These are phyloP conservation scores for Dryadula phaetusa DNA, from an alignment of 2,888 invertebrate genomes.

Conservation along the genomic window DNA sequence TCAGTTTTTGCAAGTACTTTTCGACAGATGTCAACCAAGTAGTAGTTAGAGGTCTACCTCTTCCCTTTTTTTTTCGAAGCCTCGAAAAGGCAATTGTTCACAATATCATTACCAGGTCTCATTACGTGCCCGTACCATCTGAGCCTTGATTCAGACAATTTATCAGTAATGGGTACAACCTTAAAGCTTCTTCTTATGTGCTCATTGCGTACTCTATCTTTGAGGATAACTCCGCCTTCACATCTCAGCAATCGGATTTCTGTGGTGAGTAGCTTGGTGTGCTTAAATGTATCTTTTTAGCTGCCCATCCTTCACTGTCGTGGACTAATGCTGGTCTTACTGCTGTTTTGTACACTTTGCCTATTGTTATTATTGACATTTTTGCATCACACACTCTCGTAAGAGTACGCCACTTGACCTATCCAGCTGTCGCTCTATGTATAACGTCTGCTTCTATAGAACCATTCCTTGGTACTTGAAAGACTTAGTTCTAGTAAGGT, in stretches of 20 bases:
- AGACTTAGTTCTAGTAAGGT: no score
- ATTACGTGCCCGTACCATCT: background rate
- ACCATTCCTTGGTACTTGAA: no score
- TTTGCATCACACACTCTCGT: no score
- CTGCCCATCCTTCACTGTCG: conserved; percentile 16
- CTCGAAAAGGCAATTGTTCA: background rate
- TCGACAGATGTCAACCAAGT: no score
- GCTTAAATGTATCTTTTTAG: conserved; percentile 25
- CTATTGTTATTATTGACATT: no score
- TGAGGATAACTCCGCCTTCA: background rate
- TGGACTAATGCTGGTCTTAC: background rate
- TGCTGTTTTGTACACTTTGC: no score
- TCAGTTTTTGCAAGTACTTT: no score
- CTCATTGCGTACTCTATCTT: conserved; percentile 2
- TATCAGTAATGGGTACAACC: background rate
- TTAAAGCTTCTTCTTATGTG: conserved; percentile 5
- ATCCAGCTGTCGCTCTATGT: no score
- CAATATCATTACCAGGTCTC: no score
- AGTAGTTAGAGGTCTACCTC: no score
- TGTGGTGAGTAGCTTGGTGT: conserved; percentile 1
- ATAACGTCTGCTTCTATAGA: no score
- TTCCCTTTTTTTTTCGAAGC: background rate
- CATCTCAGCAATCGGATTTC: conserved; percentile 19
- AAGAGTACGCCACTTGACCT: no score
- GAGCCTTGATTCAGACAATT: background rate